Evolutionary conservation across 1,140 invertebrate genomes (phyloP).

Genomic region (Drosophila kanapiae): DNA sequence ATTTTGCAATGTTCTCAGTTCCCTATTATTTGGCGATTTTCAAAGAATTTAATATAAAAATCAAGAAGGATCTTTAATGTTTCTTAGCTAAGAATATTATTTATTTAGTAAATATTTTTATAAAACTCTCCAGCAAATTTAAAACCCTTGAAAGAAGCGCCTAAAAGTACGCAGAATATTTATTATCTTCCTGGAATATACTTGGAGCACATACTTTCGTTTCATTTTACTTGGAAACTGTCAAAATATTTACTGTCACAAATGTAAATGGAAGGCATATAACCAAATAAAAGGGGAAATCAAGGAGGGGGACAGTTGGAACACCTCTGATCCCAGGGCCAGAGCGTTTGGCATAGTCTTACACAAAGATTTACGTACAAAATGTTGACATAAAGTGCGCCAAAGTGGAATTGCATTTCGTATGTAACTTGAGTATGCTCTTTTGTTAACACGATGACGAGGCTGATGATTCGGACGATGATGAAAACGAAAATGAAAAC

Average conservation of each 20-base stretch:
- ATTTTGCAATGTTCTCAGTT: background rate
- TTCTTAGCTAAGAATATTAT: background rate
- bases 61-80: background rate
- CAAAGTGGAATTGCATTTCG: constrained; percentile 84
- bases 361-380: constrained; percentile 83
- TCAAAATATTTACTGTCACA: background rate
- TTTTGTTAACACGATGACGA: constrained; percentile 81
- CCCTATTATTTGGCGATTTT: background rate
- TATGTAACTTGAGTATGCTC: constrained; percentile 83
- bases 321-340: constrained; percentile 37
- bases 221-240: background rate
- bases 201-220: background rate
- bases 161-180: background rate
- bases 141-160: background rate
- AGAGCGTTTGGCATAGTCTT: constrained; percentile 77
- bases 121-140: background rate
- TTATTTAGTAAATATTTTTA: background rate
- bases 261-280: background rate
- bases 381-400: constrained; percentile 82
- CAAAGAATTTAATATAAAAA: no score
- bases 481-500: constrained; percentile 35
- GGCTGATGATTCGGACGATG: constrained; percentile 28
- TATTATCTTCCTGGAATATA: background rate
- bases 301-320: background rate
- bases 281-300: background rate